Percentiles rank a stretch among this genome's conserved stretches.
Conservation (phyloP, 2,113 vertebrate genomes). For the Oophaga pumilio region DNA sequence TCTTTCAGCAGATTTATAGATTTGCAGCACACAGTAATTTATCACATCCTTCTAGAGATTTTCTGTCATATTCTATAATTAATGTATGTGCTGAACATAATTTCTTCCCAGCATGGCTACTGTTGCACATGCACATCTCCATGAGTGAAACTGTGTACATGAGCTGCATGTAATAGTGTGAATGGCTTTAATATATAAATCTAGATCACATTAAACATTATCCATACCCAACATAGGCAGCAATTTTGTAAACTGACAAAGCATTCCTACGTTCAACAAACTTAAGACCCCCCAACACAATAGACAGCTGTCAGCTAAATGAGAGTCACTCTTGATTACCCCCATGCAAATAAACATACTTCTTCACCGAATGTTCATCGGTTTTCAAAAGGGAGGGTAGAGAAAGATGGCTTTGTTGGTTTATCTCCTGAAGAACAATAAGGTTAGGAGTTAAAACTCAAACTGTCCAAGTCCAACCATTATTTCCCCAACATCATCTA, state of each 20-base stretch:
- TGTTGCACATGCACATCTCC: conserved; percentile 3
- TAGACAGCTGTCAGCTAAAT: too few species aligned
- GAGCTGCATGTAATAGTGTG: not conserved
- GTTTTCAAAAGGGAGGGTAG: too few species aligned
- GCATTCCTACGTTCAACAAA: not conserved
- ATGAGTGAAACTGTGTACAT: conserved; percentile 4
- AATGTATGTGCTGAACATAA: conserved; percentile 37
- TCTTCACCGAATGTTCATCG: too few species aligned
- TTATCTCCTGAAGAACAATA: too few species aligned
- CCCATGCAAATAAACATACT: too few species aligned
- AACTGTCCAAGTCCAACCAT: too few species aligned
- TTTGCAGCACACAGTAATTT: conserved; percentile 27
- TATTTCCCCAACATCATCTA: too few species aligned
- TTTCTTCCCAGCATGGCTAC: conserved; percentile 11
- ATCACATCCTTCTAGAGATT: conserved; percentile 44
- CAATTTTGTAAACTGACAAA: not conserved
- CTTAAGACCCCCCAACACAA: too few species aligned
- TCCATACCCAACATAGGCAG: not conserved
- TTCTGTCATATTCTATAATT: conserved; percentile 49
- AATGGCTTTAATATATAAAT: conserved; percentile 1
- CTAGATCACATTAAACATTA: not conserved
- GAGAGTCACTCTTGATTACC: too few species aligned
- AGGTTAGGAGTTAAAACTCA: too few species aligned
- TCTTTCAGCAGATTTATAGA: conserved; percentile 51
- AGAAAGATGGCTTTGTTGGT: too few species aligned